Percentiles rank a stretch among this genome's conserved stretches.
Conservation (phyloP, 2,888 invertebrate genomes). For the Polyommatus icarus region DNA sequence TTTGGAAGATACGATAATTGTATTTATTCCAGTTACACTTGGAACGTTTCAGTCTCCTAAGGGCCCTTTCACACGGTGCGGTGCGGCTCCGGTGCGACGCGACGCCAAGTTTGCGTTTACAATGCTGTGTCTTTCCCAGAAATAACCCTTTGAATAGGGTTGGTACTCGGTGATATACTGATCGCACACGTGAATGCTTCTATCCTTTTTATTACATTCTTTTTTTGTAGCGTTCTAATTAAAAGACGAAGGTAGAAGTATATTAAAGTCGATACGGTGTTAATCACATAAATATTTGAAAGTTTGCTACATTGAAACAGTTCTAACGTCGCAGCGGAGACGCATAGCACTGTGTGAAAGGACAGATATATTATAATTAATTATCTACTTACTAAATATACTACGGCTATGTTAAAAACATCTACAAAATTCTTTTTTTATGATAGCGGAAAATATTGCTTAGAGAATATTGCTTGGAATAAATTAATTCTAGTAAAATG, state of each 20-base stretch:
- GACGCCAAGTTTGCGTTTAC: background rate
- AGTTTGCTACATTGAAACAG: background rate
- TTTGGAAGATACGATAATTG: slow-evolving; percentile 68
- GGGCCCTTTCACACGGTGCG: slow-evolving; percentile 46
- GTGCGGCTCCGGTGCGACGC: slow-evolving; percentile 9
- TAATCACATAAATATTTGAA: background rate
- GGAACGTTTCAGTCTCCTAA: slow-evolving; percentile 75
- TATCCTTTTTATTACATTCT: background rate
- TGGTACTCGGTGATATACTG: background rate
- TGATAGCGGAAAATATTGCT: background rate
- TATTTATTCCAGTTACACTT: slow-evolving; percentile 55
- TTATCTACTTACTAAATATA: background rate
- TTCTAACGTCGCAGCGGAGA: background rate
- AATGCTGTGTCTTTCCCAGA: background rate
- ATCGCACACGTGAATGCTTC: background rate
- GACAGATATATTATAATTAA: background rate
- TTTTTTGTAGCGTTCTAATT: background rate
- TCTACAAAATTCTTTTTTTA: background rate
- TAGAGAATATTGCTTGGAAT: background rate
- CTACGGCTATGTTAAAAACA: slow-evolving; percentile 12
- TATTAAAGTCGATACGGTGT: background rate
- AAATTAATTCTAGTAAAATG: background rate
- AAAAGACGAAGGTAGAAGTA: background rate
- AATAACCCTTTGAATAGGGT: background rate
- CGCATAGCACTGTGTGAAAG: slow-evolving; percentile 7